These are phyloP conservation scores for Diceros bicornis DNA, from an alignment of 2,797 vertebrate species.

Conservation along the genomic window DNA sequence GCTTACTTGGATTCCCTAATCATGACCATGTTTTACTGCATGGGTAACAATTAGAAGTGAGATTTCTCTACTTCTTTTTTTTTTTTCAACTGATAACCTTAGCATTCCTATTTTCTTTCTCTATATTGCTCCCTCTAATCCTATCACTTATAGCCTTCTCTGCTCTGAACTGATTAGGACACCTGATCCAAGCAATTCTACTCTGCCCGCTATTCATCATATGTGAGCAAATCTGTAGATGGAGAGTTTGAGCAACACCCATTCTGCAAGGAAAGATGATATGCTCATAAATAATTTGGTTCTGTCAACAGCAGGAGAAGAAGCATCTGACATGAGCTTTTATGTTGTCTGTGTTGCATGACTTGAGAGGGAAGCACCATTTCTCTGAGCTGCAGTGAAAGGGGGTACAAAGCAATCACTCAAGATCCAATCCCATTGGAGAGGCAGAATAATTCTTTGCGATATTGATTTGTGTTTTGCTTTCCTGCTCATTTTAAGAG, in stretches of 20 bases:
- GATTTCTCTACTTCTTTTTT: neutral
- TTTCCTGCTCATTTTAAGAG: neutral
- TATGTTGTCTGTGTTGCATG: slow-evolving; percentile 74
- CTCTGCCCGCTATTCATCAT: slow-evolving; percentile 65
- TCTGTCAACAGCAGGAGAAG: slow-evolving; percentile 69
- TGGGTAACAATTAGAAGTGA: slow-evolving; percentile 68
- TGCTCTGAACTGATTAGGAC: neutral
- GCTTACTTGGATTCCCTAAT: slow-evolving; percentile 70
- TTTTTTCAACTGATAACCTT: neutral
- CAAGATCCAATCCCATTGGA: neutral
- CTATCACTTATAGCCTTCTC: neutral
- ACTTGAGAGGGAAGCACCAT: slow-evolving; percentile 64
- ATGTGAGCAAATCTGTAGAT: slow-evolving; percentile 66
- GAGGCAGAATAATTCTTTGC: neutral
- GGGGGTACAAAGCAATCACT: slow-evolving; percentile 45
- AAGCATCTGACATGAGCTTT: slow-evolving; percentile 72
- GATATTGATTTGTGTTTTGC: slow-evolving; percentile 21
- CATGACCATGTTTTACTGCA: slow-evolving; percentile 66
- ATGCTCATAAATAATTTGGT: slow-evolving; percentile 80
- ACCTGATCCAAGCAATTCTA: slow-evolving; percentile 60
- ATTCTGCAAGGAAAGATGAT: slow-evolving; percentile 71
- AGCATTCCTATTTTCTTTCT: slow-evolving; percentile 42
- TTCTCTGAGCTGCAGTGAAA: slow-evolving; percentile 50
- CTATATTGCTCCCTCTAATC: neutral
- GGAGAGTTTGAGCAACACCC: slow-evolving; percentile 57